These are phyloP conservation scores for Eupithecia insigniata DNA, from an alignment of 2,888 invertebrate genomes.

Conservation along the genomic window DNA sequence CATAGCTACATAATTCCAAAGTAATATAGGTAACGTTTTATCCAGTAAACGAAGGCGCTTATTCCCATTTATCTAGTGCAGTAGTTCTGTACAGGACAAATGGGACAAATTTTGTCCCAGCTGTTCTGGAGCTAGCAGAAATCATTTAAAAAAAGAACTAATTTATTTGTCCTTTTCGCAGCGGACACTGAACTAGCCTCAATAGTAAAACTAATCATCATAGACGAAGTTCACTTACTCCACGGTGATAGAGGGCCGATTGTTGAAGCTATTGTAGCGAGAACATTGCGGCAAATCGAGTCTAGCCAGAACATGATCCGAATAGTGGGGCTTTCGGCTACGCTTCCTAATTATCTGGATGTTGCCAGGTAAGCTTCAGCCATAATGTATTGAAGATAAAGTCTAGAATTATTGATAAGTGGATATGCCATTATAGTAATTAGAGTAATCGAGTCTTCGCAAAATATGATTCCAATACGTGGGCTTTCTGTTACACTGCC, in stretches of 20 bases:
- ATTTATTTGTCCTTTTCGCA: slow-evolving; percentile 48
- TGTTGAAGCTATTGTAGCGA: slow-evolving; percentile 97
- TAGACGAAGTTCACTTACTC: slow-evolving; percentile 98
- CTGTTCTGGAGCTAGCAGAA: too few species aligned
- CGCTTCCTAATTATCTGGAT: slow-evolving; percentile 98
- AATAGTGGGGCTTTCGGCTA: slow-evolving; percentile 98
- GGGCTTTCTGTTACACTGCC: slow-evolving; percentile 98
- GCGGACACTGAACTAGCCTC: slow-evolving; percentile 95
- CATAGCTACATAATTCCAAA: too few species aligned
- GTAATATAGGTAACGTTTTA: too few species aligned
- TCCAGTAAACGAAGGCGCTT: too few species aligned
- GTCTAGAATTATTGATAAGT: too few species aligned
- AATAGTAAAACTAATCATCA: slow-evolving; percentile 95
- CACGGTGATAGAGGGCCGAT: slow-evolving; percentile 99
- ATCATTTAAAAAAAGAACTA: too few species aligned
- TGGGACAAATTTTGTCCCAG: too few species aligned
- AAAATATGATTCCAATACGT: slow-evolving; percentile 82
- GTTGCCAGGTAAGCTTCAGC: slow-evolving; percentile 86
- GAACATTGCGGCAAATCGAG: slow-evolving; percentile 96
- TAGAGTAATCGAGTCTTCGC: slow-evolving; percentile 93
- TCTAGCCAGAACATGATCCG: slow-evolving; percentile 97
- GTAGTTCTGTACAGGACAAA: too few species aligned
- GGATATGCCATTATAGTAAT: slow-evolving; percentile 73
- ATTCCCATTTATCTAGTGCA: too few species aligned
- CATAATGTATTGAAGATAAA: too few species aligned